These are phyloP conservation scores for Thermophis baileyi DNA, from an alignment of 2,113 vertebrate genomes.

Conservation along the genomic window DNA sequence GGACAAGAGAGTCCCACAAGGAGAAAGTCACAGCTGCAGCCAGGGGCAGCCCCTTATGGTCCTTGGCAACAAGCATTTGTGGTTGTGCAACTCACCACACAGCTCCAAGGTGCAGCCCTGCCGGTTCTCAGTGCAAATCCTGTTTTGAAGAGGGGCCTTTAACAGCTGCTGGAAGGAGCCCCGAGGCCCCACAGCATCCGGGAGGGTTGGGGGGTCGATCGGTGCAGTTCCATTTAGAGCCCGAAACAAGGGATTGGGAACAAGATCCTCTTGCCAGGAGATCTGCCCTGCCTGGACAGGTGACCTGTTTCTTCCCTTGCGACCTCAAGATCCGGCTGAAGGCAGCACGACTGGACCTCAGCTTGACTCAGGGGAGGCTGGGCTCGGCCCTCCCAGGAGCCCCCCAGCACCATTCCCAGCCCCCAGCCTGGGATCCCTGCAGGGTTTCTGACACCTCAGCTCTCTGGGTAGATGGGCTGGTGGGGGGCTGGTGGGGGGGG, in stretches of 20 bases:
- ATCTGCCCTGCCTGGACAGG: background rate
- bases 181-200: fast-evolving
- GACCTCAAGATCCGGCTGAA: no score
- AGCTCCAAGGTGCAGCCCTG: no score
- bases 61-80: no score
- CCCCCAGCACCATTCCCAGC: no score
- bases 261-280: background rate
- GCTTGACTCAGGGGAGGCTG: no score
- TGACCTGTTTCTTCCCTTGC: background rate
- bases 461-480: background rate
- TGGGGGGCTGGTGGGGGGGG: no score
- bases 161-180: background rate
- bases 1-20: no score
- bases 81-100: no score
- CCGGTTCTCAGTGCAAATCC: background rate
- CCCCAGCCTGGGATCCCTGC: background rate
- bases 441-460: fast-evolving
- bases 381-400: no score
- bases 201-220: background rate
- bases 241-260: background rate
- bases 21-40: no score
- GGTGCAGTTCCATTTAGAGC: background rate
- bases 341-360: no score
- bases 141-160: background rate
- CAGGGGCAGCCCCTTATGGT: no score